phyloP scores from a whole-genome alignment of 2,888 invertebrate genomes.

The Slavum lentiscoides region DNA sequence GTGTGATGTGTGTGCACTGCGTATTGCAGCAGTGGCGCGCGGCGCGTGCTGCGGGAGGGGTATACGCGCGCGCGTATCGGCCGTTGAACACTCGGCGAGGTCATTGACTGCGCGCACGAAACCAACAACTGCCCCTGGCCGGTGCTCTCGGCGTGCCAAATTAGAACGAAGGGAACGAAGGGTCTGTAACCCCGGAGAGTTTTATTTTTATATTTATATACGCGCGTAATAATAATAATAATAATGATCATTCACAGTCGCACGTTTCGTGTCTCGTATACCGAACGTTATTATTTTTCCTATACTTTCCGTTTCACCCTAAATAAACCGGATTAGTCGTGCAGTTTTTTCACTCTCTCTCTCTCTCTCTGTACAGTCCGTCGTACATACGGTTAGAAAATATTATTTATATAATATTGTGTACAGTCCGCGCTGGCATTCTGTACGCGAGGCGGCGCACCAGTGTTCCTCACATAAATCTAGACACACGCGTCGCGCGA shows the following conservation, averaged over 20 bases:
- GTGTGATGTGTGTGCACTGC: neutral
- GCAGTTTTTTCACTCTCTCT: neutral
- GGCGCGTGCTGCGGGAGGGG: neutral
- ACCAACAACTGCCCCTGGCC: slow-evolving; percentile 51
- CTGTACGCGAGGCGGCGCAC: neutral
- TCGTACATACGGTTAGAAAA: too few species aligned
- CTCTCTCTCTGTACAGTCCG: too few species aligned
- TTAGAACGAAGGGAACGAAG: slow-evolving; percentile 49
- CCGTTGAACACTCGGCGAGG: slow-evolving; percentile 16
- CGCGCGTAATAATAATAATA: neutral
- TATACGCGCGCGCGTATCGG: neutral
- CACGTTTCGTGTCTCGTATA: slow-evolving; percentile 13
- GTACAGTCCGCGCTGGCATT: neutral
- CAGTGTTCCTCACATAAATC: neutral
- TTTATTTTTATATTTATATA: slow-evolving; percentile 38
- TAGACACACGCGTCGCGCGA: neutral
- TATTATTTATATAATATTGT: too few species aligned
- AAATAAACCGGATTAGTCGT: slow-evolving; percentile 36
- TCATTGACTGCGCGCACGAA: slow-evolving; percentile 43
- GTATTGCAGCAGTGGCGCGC: neutral
- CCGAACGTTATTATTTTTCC: neutral
- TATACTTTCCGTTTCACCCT: slow-evolving; percentile 27
- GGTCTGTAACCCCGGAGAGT: slow-evolving; percentile 45
- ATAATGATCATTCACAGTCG: slow-evolving; percentile 30
- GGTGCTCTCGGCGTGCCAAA: slow-evolving; percentile 46